A percentile compares a stretch with the other conserved stretches of the same genome.
These are phyloP conservation scores for Tupiocoris notatus DNA, from an alignment of 2,888 invertebrate genomes.

Conservation along the genomic window DNA sequence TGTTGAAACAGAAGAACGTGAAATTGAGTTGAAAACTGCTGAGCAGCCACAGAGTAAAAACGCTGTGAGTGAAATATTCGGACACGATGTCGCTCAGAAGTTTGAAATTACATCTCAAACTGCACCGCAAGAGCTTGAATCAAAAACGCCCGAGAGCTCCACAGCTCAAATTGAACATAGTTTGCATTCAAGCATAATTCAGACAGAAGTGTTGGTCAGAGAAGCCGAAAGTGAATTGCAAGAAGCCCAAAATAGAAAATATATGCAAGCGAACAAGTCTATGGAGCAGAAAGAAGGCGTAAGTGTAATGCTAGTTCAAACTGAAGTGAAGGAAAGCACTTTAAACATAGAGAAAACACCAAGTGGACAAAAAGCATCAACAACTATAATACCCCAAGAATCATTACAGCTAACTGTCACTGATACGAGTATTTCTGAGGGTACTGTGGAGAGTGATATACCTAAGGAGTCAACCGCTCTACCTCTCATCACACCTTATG, in stretches of 20 bases:
- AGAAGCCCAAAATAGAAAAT: slow-evolving; percentile 51
- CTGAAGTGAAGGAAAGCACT: slow-evolving; percentile 53
- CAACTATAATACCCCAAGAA: slow-evolving; percentile 49
- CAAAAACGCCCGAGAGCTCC: slow-evolving; percentile 54
- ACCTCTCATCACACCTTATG: slow-evolving; percentile 49
- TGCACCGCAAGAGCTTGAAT: slow-evolving; percentile 56
- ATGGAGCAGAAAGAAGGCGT: slow-evolving; percentile 58
- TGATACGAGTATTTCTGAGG: slow-evolving; percentile 47
- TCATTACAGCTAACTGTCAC: slow-evolving; percentile 51
- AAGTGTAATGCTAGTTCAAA: slow-evolving; percentile 53
- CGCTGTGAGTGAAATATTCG: slow-evolving; percentile 50
- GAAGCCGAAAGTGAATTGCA: slow-evolving; percentile 52
- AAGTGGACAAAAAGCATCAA: slow-evolving; percentile 49
- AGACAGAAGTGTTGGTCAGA: slow-evolving; percentile 51
- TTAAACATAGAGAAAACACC: slow-evolving; percentile 48
- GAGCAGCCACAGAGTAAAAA: slow-evolving; percentile 47
- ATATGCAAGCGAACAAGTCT: slow-evolving; percentile 54
- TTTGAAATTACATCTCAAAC: slow-evolving; percentile 56
- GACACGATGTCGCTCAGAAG: slow-evolving; percentile 58
- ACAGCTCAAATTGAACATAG: slow-evolving; percentile 54
- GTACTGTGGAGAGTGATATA: slow-evolving; percentile 39
- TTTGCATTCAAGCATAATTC: slow-evolving; percentile 54
- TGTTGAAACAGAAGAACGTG: slow-evolving; percentile 53
- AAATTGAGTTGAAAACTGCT: slow-evolving; percentile 51
- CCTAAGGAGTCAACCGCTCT: slow-evolving; percentile 47